Evolutionary conservation across 2,113 vertebrate genomes (phyloP), one percentile per base, ranked within the genome.

Genomic region (Albula glossodonta): DNA sequence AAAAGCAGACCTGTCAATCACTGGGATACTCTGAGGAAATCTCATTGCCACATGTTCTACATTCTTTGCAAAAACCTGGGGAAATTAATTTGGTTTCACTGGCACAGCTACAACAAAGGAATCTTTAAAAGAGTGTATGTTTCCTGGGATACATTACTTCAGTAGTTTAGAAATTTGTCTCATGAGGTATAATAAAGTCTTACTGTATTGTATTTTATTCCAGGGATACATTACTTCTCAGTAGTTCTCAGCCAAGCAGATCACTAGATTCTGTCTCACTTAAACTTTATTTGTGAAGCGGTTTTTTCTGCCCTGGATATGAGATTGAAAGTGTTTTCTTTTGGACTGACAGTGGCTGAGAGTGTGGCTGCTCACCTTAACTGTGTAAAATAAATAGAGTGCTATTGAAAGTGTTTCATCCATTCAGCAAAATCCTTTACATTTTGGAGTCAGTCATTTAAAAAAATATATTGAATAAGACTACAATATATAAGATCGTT

Each of bases 1-100:
- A 94, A 91, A 94, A 90, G 90, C 92, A 89, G 91, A 92, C 91
- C 93, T 92, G 94, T 90, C 94, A 93, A 93, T 94, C 95, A 91
- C 88, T 84, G 91, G 87, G 87, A 89, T 91, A 90, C 90, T 91
- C 90, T 89, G 90, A 93, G 94, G 94, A 94, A 93, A 91, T 92
- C 91, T 92, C 83, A 91, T 90, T 90, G 91, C 92, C 93, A 93
- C 94, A 93, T 96, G 94, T 94, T 94, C 94, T 93, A 90, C 93
- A 92, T 87, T 94, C 90, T 90, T 93, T 89, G 92, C 90, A 91
- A 93, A 93, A 95, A 93, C 92, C 93, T 86, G 89, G 90, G 90
- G 90, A 94, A 96, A 95, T 94, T 94, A 95, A 95, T 94, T 93
- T 93, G 93, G 90, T 94, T 95, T 94, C 94, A 94, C 93, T 92